These are phyloP conservation scores for Muntiacus muntjak DNA, from an alignment of 2,113 vertebrate species.

Conservation along the genomic window DNA sequence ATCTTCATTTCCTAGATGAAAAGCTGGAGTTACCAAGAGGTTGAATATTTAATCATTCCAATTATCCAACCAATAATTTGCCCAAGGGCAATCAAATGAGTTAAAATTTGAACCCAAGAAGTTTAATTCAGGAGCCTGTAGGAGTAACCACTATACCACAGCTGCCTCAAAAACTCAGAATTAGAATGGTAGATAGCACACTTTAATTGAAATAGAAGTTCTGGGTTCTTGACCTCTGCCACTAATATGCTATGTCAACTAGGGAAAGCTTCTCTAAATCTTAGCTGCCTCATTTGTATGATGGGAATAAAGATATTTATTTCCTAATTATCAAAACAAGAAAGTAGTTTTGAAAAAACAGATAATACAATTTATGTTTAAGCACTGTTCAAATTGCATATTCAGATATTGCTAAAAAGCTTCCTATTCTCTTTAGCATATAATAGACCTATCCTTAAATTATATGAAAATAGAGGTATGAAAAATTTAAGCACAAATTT, in stretches of 20 bases:
- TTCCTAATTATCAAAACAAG: not conserved
- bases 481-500: not conserved
- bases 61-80: not conserved
- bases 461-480: not conserved
- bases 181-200: not conserved
- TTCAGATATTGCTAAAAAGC: not conserved
- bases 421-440: not conserved
- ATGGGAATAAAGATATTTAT: not conserved
- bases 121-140: not conserved
- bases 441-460: not conserved
- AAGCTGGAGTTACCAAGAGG: not conserved
- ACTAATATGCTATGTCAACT: not conserved
- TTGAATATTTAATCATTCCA: not conserved
- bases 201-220: not conserved
- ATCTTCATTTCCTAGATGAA: not conserved
- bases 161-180: not conserved
- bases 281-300: not conserved
- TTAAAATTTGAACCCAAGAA: not conserved
- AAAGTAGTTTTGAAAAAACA: not conserved
- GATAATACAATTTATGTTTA: not conserved
- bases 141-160: not conserved
- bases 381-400: not conserved
- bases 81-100: not conserved
- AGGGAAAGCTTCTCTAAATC: not conserved
- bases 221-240: not conserved